These are phyloP conservation scores for Lepeophtheirus nordmannii DNA, from an alignment of 2,888 invertebrate species.

Conservation along the genomic window DNA sequence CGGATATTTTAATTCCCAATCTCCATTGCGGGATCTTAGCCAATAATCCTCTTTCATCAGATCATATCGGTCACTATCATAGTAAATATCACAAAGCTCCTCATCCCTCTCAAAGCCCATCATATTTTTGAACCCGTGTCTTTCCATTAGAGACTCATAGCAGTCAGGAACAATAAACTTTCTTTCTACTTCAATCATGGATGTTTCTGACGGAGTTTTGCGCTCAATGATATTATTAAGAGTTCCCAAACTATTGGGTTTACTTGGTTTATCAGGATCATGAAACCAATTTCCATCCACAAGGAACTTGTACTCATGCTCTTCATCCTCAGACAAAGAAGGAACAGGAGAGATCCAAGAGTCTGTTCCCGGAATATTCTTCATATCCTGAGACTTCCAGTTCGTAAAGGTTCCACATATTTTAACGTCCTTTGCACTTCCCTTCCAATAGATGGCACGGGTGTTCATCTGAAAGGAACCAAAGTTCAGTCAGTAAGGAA, in stretches of 20 bases:
- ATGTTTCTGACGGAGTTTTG: not conserved
- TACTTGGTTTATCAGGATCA: conserved; percentile 25
- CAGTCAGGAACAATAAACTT: conserved; percentile 13
- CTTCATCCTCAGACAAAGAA: conserved; percentile 20
- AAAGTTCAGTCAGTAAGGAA: too few relatives aligned
- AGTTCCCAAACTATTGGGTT: conserved; percentile 22
- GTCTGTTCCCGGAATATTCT: not conserved
- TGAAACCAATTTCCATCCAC: conserved; percentile 28
- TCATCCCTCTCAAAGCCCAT: conserved; percentile 1
- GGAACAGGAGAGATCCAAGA: not conserved
- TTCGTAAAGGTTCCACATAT: conserved; percentile 27
- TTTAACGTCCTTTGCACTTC: conserved; percentile 26
- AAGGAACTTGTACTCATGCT: conserved; percentile 28
- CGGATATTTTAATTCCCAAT: conserved; percentile 18
- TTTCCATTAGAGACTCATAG: conserved; percentile 1
- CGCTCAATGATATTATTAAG: conserved; percentile 4
- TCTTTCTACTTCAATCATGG: conserved; percentile 12
- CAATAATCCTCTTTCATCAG: conserved; percentile 1
- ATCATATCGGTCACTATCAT: not conserved
- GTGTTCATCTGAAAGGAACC: too few relatives aligned
- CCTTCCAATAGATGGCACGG: conserved; percentile 27
- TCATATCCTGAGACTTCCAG: conserved; percentile 25
- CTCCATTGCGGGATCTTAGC: conserved; percentile 6
- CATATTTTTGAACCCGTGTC: not conserved
- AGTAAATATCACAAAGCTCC: conserved; percentile 6